Evolutionary conservation across 2,797 vertebrate species (phyloP).

Genomic region (Alca torda): DNA sequence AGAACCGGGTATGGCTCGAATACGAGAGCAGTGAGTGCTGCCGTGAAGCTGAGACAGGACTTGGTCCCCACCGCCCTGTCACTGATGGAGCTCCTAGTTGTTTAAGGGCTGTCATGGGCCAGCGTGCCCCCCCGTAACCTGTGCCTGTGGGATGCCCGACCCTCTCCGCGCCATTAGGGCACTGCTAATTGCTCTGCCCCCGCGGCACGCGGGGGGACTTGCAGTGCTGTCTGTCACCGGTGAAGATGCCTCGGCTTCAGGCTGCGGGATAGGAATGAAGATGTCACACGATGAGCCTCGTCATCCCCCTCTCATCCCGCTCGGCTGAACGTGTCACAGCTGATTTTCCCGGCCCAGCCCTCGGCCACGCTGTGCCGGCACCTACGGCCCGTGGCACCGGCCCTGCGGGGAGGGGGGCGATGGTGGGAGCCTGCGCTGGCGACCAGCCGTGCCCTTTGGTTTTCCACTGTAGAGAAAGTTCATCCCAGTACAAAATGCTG

Average conservation of each 20-base stretch:
- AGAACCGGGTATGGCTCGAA: neutral
- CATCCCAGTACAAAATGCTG: neutral
- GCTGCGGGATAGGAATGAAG: neutral
- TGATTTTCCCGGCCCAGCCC: neutral
- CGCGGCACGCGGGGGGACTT: rapidly evolving
- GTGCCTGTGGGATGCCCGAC: neutral
- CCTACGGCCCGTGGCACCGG: neutral
- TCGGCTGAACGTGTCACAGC: neutral
- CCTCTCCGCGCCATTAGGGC: rapidly evolving
- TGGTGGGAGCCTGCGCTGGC: neutral
- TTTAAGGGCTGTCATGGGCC: neutral
- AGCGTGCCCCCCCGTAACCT: rapidly evolving
- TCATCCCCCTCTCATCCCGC: neutral
- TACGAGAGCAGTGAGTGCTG: neutral
- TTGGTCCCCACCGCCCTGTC: rapidly evolving
- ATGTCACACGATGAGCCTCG: neutral
- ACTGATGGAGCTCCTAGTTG: neutral
- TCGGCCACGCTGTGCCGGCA: neutral
- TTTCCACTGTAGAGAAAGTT: neutral
- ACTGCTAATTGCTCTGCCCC: neutral
- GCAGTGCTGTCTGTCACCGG: neutral
- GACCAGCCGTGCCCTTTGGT: neutral
- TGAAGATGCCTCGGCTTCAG: neutral
- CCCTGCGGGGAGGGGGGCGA: rapidly evolving
- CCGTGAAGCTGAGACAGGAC: neutral